These are phyloP conservation scores for Drosophila helvetica DNA, from an alignment of 2,888 invertebrate genomes.

Conservation along the genomic window DNA sequence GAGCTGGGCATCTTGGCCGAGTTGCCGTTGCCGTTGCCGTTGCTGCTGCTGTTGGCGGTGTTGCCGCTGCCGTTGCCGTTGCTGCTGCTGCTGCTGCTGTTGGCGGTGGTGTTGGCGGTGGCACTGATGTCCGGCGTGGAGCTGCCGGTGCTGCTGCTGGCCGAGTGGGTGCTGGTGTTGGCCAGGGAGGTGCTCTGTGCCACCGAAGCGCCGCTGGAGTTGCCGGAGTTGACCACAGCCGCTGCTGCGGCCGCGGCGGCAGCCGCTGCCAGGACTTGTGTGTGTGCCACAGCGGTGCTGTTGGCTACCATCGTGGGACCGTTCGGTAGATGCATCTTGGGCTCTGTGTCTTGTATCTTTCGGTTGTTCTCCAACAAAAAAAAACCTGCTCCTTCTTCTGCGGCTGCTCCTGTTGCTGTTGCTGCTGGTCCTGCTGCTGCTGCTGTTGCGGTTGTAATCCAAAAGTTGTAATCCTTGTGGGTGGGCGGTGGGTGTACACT, in stretches of 20 bases:
- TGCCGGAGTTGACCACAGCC: conserved; percentile 5
- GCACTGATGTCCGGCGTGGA: conserved; percentile 52
- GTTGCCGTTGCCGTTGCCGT: conserved; percentile 27
- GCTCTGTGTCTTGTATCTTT: background rate
- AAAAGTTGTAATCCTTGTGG: conserved; percentile 44
- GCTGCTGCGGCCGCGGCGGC: conserved; percentile 50
- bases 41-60: conserved; percentile 25
- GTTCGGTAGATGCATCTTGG: conserved; percentile 82
- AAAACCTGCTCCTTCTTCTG: background rate
- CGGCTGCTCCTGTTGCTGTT: background rate
- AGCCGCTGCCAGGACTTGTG: conserved; percentile 66
- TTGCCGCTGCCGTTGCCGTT: conserved; percentile 41
- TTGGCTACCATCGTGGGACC: conserved; percentile 82
- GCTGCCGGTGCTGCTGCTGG: conserved; percentile 71
- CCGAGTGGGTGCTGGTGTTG: conserved; percentile 67
- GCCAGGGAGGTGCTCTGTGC: conserved; percentile 22
- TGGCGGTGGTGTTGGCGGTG: conserved; percentile 32
- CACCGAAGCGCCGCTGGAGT: conserved; percentile 21
- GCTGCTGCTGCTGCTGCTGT: conserved; percentile 48
- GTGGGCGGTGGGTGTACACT: conserved; percentile 12
- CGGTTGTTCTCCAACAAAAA: conserved; percentile 55
- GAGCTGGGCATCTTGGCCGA: conserved; percentile 85
- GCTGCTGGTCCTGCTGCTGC: background rate
- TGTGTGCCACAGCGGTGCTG: conserved; percentile 66
- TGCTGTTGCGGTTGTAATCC: conserved; percentile 37